Conservation (phyloP, 2,113 vertebrate species). For the mouse (Mus musculus) region DNA sequence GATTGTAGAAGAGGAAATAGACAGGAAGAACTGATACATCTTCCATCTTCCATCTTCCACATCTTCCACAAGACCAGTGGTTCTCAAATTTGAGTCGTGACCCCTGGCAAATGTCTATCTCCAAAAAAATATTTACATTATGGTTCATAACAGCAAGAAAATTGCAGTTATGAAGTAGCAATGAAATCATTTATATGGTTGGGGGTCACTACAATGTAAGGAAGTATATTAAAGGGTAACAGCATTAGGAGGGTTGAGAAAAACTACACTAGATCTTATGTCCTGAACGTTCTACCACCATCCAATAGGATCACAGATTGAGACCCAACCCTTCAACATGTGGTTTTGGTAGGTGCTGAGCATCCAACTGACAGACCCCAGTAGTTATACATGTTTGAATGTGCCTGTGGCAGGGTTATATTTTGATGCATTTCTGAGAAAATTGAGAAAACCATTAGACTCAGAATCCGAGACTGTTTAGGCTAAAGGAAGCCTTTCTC, state of each 20-base stretch:
- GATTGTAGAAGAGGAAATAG: background rate
- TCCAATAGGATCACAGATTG: background rate
- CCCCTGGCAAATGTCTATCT: background rate
- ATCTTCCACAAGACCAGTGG: background rate
- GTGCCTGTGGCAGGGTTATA: background rate
- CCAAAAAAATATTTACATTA: background rate
- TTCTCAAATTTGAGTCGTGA: background rate
- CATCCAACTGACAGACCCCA: background rate
- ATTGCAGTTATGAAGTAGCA: no score
- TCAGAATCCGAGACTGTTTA: background rate
- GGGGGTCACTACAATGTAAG: no score
- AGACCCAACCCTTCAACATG: background rate
- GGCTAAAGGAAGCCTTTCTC: background rate
- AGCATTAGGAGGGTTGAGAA: background rate
- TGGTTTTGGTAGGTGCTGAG: background rate
- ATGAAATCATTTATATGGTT: no score
- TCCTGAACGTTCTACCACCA: background rate
- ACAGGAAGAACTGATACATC: background rate
- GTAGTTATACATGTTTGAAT: background rate
- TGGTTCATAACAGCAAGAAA: background rate
- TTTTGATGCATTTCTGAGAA: background rate
- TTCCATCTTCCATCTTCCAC: no score
- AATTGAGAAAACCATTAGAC: background rate
- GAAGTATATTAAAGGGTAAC: background rate
- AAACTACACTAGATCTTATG: no score